Conservation (phyloP, 2,113 vertebrate genomes). For the Scopus umbretta region DNA sequence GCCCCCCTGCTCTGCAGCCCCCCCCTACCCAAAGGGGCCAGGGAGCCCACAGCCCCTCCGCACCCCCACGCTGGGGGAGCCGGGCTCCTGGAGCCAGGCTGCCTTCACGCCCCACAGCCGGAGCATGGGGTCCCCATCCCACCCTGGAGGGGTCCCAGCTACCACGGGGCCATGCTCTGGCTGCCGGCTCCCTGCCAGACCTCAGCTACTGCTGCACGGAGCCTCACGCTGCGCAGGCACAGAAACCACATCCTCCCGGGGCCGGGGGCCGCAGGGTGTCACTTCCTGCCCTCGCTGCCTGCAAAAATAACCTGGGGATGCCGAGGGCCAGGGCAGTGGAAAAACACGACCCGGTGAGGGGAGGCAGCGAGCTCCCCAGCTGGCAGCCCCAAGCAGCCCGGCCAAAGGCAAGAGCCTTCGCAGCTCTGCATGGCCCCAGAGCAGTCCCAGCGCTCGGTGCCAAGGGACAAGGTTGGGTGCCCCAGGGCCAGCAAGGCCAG, state of each 20-base stretch:
- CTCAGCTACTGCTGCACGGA: not conserved
- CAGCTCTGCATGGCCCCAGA: fast-evolving
- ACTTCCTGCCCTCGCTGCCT: not conserved
- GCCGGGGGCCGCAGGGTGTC: not conserved
- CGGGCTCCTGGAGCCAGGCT: not conserved
- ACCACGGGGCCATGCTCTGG: not conserved
- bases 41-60: not conserved
- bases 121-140: not conserved
- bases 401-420: not conserved
- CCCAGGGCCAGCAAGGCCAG: not conserved
- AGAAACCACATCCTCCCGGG: not conserved
- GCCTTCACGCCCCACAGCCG: not conserved
- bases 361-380: not conserved
- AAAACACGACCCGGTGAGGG: not conserved
- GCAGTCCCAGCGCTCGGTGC: fast-evolving
- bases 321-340: not conserved
- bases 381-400: fast-evolving
- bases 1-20: not conserved
- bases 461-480: not conserved
- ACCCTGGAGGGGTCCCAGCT: not conserved
- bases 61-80: not conserved
- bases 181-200: not conserved
- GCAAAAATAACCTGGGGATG: not conserved
- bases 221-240: not conserved
- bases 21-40: not conserved